A percentile compares a stretch with the other conserved stretches of the same genome.
Conservation (phyloP, 2,888 invertebrate genomes). For the Macrosoma leucophasiata region DNA sequence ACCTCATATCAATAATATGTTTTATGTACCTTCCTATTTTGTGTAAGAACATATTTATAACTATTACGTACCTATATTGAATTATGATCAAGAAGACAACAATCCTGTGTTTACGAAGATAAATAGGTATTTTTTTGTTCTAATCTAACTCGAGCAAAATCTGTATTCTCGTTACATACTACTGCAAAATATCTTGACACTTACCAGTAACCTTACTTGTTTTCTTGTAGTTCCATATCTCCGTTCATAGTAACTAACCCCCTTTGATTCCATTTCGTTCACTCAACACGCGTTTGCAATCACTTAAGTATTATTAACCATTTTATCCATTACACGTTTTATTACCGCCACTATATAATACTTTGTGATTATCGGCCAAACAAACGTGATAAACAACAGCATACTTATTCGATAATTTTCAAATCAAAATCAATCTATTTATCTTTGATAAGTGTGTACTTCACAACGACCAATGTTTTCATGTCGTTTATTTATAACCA, state of each 20-base stretch:
- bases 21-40: too few species aligned
- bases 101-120: too few species aligned
- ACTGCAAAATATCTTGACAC: slow-evolving; percentile 12
- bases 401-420: slow-evolving; percentile 8
- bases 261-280: slow-evolving; percentile 17
- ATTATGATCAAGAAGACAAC: too few species aligned
- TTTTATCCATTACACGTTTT: slow-evolving; percentile 1
- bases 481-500: too few species aligned
- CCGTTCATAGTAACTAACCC: slow-evolving; percentile 24
- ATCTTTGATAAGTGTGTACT: slow-evolving; percentile 5
- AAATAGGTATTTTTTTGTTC: too few species aligned
- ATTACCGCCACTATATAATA: background rate
- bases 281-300: slow-evolving; percentile 4
- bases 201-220: slow-evolving; percentile 25
- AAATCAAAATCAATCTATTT: slow-evolving; percentile 4
- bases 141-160: too few species aligned
- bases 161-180: slow-evolving; percentile 2
- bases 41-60: too few species aligned
- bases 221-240: slow-evolving; percentile 26
- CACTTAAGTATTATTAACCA: too few species aligned
- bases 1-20: too few species aligned
- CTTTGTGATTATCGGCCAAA: background rate
- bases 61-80: too few species aligned
- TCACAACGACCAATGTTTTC: background rate
- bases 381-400: too few species aligned